phyloP scores from a whole-genome alignment of 2,888 invertebrate species.

The Mimachlamys varia region DNA sequence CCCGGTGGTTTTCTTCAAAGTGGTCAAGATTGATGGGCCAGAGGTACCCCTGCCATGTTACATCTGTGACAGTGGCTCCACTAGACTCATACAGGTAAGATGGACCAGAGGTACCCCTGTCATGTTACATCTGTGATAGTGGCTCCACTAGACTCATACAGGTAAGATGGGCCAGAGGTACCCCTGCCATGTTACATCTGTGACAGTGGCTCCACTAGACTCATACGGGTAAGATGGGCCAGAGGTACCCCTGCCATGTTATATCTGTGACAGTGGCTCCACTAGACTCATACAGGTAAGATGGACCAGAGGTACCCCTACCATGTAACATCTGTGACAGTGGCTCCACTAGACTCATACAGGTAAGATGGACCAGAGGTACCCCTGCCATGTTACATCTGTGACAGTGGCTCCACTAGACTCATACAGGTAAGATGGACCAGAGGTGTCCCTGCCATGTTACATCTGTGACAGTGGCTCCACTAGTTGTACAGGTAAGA shows the following conservation, averaged over 20 bases:
- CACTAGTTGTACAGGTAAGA: too few species aligned
- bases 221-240: conserved; percentile 73
- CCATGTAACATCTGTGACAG: too few species aligned
- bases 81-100: conserved; percentile 70
- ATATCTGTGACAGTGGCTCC: conserved; percentile 63
- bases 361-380: too few species aligned
- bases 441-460: too few species aligned
- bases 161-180: conserved; percentile 67
- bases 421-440: too few species aligned
- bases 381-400: too few species aligned
- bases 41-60: conserved; percentile 62
- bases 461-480: too few species aligned
- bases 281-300: conserved; percentile 71
- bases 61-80: conserved; percentile 63
- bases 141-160: conserved; percentile 66
- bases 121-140: conserved; percentile 67
- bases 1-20: conserved; percentile 76
- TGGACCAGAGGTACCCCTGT: conserved; percentile 62
- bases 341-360: too few species aligned
- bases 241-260: conserved; percentile 61
- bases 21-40: conserved; percentile 65
- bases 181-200: conserved; percentile 65
- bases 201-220: conserved; percentile 62
- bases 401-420: too few species aligned
- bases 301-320: too few species aligned